Evolutionary conservation across 2,113 vertebrate species (phyloP).

Genomic region (Pelobates fuscus): DNA sequence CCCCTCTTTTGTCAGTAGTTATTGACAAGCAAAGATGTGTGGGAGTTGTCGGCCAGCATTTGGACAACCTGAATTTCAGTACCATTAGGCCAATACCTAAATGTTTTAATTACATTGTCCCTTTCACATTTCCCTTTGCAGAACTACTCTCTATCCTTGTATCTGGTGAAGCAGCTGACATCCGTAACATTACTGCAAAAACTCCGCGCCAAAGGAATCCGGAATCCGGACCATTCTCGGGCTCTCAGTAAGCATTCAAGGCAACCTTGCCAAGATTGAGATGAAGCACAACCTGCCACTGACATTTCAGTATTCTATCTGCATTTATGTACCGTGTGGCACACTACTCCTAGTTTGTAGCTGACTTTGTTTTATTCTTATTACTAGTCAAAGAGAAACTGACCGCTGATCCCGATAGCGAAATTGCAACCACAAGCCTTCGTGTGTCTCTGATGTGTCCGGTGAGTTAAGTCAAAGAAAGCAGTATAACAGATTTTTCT

Average conservation of each 20-base stretch:
- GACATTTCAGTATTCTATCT: not conserved
- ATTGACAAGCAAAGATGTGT: too few relatives aligned
- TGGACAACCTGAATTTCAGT: too few relatives aligned
- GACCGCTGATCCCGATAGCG: constrained; percentile 92
- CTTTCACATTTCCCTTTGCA: constrained; percentile 37
- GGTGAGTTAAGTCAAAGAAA: constrained; percentile 64
- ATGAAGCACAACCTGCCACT: not conserved
- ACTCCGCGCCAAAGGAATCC: constrained; percentile 73
- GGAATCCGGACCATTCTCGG: constrained; percentile 73
- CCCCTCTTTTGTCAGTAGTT: too few relatives aligned
- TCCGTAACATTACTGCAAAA: constrained; percentile 71
- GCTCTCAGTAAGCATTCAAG: constrained; percentile 70
- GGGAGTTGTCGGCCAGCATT: too few relatives aligned
- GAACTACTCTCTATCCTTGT: constrained; percentile 75
- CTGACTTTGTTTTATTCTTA: not conserved
- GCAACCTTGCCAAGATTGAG: too few relatives aligned
- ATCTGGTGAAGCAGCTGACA: constrained; percentile 75
- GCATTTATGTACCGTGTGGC: not conserved
- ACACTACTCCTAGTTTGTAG: not conserved
- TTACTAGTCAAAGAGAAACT: constrained; percentile 90
- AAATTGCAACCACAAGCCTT: constrained; percentile 91
- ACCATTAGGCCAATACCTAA: too few relatives aligned
- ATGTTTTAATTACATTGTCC: too few relatives aligned
- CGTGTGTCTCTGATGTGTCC: constrained; percentile 94
- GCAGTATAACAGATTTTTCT: too few relatives aligned